Percentiles rank a stretch among this genome's conserved stretches.
Conservation (phyloP, 1,140 invertebrate species). For the Meteorus sp. region DNA sequence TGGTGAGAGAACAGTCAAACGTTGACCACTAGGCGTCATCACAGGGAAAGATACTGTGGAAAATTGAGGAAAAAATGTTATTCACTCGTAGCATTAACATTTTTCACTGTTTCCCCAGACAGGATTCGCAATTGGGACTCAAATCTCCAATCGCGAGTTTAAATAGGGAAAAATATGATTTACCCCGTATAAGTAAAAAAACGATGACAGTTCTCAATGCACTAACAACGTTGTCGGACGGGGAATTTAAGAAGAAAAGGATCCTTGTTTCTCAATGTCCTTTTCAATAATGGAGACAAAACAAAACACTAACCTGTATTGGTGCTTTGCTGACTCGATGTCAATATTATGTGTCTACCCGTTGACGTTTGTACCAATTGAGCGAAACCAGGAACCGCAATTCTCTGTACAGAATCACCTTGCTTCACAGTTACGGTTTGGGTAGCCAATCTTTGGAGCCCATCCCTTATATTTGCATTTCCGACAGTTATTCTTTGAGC, state of each 20-base stretch:
- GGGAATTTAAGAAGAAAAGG: no score
- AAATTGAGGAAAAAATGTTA: constrained; percentile 17
- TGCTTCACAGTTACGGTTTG: constrained; percentile 55
- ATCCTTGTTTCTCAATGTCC: no score
- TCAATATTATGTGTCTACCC: constrained; percentile 69
- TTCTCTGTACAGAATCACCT: constrained; percentile 57
- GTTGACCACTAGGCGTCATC: constrained; percentile 59
- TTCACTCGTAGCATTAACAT: not conserved
- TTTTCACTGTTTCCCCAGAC: constrained; percentile 22
- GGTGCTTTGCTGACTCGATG: constrained; percentile 55
- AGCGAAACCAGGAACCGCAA: constrained; percentile 61
- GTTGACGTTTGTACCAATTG: constrained; percentile 72
- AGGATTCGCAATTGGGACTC: constrained; percentile 20
- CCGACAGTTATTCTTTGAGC: constrained; percentile 55
- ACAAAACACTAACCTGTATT: constrained; percentile 46
- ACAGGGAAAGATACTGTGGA: constrained; percentile 53
- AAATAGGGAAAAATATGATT: constrained; percentile 21
- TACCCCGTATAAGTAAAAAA: constrained; percentile 2
- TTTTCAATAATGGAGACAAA: not conserved
- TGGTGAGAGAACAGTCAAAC: constrained; percentile 62
- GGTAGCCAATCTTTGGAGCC: constrained; percentile 45
- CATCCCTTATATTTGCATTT: constrained; percentile 49
- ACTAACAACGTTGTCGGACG: not conserved
- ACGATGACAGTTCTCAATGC: not conserved
- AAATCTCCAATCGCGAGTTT: not conserved